phyloP scores from a whole-genome alignment of 2,888 invertebrate species.

The Aromia moschata region DNA sequence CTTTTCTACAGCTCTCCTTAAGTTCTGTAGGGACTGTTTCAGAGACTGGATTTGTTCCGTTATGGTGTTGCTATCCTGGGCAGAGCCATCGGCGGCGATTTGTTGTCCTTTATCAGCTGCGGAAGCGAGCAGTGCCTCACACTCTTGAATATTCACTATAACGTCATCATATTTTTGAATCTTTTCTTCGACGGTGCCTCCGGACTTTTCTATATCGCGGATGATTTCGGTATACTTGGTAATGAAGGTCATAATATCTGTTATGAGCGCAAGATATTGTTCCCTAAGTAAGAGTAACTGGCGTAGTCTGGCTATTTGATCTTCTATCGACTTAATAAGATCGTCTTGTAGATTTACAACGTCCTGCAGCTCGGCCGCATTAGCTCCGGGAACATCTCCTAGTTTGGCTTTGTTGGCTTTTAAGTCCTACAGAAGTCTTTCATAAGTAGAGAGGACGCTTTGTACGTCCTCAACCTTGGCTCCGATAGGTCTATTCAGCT shows the following conservation, averaged over 20 bases:
- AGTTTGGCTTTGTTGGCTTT: constrained; percentile 82
- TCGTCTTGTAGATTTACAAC: constrained; percentile 86
- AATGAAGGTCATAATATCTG: constrained; percentile 88
- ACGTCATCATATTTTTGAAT: constrained; percentile 88
- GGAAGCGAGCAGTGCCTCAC: constrained; percentile 85
- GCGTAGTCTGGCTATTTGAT: constrained; percentile 82
- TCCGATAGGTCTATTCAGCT: constrained; percentile 86
- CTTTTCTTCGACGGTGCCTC: constrained; percentile 84
- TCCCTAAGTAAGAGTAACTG: constrained; percentile 83
- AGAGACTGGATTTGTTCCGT: constrained; percentile 87
- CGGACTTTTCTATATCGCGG: constrained; percentile 84
- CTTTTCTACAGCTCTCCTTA: constrained; percentile 84
- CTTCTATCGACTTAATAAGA: constrained; percentile 84
- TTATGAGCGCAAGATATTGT: constrained; percentile 86
- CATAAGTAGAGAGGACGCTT: constrained; percentile 80
- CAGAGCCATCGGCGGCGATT: constrained; percentile 89
- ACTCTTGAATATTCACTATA: constrained; percentile 87
- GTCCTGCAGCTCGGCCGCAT: constrained; percentile 80
- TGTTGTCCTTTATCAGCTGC: constrained; percentile 93
- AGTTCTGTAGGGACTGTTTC: constrained; percentile 82
- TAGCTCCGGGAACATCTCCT: constrained; percentile 79
- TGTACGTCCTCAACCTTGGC: constrained; percentile 89
- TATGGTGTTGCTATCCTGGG: constrained; percentile 86
- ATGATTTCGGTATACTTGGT: constrained; percentile 87
- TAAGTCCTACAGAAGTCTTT: constrained; percentile 79